Evolutionary conservation across 2,113 vertebrate species (phyloP), one percentile per base, ranked within the genome.

Genomic region (Australoheros scitulus): DNA sequence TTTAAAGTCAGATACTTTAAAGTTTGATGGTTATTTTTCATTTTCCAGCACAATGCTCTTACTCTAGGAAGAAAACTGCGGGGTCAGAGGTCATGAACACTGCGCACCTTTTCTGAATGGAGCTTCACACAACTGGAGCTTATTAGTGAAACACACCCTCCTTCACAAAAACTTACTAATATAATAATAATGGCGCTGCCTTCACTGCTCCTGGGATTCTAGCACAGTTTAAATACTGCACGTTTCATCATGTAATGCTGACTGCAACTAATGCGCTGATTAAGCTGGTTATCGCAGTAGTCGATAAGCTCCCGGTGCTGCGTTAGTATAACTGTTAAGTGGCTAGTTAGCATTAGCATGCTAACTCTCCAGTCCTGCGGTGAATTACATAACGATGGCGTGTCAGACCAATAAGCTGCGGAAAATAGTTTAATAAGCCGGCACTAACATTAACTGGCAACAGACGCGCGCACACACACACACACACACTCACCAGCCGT

Each of bases 401-500:
- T 17, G 18, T 2, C 17, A 7, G 1, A 29, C 13, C 2, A 9
- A 34, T 4, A 9, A 18, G 13, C 11, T 15, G 17, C 3, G 22
- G 1, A 0, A 2, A 9, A 10, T 1, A 8, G 6, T 61, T 29
- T 3, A 11, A 17, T 29, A 29, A 50, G 43, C 2, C 63, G 2
- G 14, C 57, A 47, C 17, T 1, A 15, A 76, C 17, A 38, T 11
- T 4, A 24, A 70, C 9, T 29, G 24, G 11, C 2, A 47, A 22
- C 7, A 5, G 32, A 1, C 18, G 57, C 47, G n/a, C n/a, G n/a
- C n/a, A n/a, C n/a, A n/a, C n/a, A n/a, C n/a, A n/a, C n/a, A n/a
- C n/a, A 24, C 18, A 18, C 13, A 50, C 2, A 94, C 97, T 96
- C 94, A 98, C 98, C 98, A 99, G 57, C 98, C 98, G 52, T 98